These are phyloP conservation scores for Scolanthus callimorphus DNA, from an alignment of 92 coral and sea anemone genomes.

Conservation along the genomic window DNA sequence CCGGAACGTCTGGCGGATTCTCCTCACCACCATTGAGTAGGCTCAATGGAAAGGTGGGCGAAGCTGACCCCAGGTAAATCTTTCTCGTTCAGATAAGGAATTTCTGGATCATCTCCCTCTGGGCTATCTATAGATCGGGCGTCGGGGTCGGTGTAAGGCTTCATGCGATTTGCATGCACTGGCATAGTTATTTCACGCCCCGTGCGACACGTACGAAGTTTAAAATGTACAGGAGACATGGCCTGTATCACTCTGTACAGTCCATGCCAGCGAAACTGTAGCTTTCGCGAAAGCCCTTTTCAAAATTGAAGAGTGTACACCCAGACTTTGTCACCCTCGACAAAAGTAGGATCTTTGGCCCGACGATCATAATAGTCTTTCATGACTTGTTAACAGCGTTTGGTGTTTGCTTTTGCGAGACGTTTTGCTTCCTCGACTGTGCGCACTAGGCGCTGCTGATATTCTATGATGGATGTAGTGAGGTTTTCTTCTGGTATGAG, in stretches of 20 bases:
- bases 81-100: not conserved
- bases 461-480: conserved; percentile 1
- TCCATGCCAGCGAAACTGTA: conserved; percentile 18
- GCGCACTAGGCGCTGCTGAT: conserved; percentile 8
- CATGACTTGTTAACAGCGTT: conserved; percentile 4
- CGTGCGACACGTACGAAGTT: conserved; percentile 10
- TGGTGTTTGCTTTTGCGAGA: conserved; percentile 8
- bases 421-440: conserved; percentile 4
- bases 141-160: conserved; percentile 6
- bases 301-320: conserved; percentile 9
- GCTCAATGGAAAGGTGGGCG: not conserved
- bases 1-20: too few relatives aligned
- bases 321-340: conserved; percentile 19
- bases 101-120: not conserved
- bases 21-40: too few relatives aligned
- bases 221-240: conserved; percentile 19
- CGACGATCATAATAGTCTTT: not conserved
- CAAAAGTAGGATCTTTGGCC: conserved; percentile 2
- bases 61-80: not conserved
- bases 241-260: not conserved
- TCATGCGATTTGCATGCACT: conserved; percentile 28
- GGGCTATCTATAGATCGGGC: conserved; percentile 13
- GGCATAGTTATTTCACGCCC: conserved; percentile 12
- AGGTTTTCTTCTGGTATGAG: not conserved
- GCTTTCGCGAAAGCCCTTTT: conserved; percentile 9